Base-by-base conservation (phyloP, 1,140 invertebrate species). In the Diorhabda sublineata region DNA sequence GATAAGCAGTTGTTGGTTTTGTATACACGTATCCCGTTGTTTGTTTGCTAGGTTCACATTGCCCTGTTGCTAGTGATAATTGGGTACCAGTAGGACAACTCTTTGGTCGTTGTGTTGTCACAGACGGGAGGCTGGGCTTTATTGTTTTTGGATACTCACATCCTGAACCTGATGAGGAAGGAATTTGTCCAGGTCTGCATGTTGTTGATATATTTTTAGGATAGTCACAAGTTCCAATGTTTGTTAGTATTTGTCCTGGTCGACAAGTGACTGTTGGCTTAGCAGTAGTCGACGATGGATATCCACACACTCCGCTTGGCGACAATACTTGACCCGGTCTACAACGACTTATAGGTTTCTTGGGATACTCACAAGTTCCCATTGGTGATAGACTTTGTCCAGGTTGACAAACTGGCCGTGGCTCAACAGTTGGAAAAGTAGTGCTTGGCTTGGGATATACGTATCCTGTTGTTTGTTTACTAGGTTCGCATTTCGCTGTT, bases 171-270 rank as follows among this genome's bases (percentile, higher is more conserved):
- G 61, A 63, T 45, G 61, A 45, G 0, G 61, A 63, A 45, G 45
- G 61, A 63, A 63, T 26, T 45, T 63, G 42, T 63, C 61, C 61
- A n/a, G 61, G 61, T 63, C 45, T 47, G 44, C 61, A 59, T 26
- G 5, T n/a, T 42, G 7, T 5, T 59, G 7, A 26, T 26, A 26
- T 26, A 26, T 26, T 26, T 3, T 62, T 6, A 44, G 61, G 43
- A 44, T 57, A 66, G 26, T 1, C 44, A 57, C 64, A 66, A 42
- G n/a, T 43, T 66, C 64, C 64, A 43, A n/a, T 42, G 58, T 45
- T 45, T 42, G 57, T 42, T 26, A 58, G 8, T n/a, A 57, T 42
- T 66, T 66, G 64, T 11, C 52, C 52, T 57, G 47, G 41, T 26
- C 45, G 8, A 44, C 64, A 66, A 57, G 11, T 2, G 41, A 52